These are phyloP conservation scores for Dipodomys stephensi DNA, from an alignment of 2,113 vertebrate genomes.

Conservation along the genomic window DNA sequence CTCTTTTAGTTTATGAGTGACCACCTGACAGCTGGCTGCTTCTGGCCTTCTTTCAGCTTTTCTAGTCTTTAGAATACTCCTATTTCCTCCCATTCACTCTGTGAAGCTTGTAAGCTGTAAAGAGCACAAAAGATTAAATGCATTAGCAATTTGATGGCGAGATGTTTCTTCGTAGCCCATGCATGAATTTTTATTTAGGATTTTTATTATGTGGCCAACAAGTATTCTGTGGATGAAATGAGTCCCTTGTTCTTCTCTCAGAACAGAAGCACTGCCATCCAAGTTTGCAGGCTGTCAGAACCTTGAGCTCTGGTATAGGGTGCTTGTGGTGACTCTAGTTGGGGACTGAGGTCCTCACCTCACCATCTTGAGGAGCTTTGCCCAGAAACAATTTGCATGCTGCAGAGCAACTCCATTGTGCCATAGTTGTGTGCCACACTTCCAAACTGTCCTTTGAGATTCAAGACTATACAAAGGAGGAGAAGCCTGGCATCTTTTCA, in stretches of 20 bases:
- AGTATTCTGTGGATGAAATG: constrained; percentile 18
- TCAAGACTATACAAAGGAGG: not conserved
- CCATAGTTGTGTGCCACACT: not conserved
- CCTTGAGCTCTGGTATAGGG: not conserved
- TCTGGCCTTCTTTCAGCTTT: not conserved
- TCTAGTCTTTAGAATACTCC: not conserved
- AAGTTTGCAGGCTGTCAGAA: not conserved
- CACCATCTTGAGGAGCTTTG: not conserved
- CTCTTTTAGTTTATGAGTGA: not conserved
- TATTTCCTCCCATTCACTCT: not conserved
- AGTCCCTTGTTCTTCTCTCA: not conserved
- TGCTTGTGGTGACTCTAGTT: not conserved
- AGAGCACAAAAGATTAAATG: constrained; percentile 29
- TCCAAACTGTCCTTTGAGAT: not conserved
- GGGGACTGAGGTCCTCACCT: not conserved
- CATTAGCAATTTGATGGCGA: constrained; percentile 53
- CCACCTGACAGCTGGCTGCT: constrained; percentile 38
- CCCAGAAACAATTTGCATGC: not conserved
- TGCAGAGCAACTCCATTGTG: not conserved
- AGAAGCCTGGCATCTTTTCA: not conserved
- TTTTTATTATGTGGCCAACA: not conserved
- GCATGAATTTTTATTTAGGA: not conserved
- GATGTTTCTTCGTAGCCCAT: not conserved
- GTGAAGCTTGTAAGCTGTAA: not conserved
- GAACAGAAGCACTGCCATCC: not conserved